A percentile compares a stretch with the other conserved stretches of the same genome.
phyloP scores from a whole-genome alignment of 2,888 invertebrate species.

The Rhyacophila evoluta region DNA sequence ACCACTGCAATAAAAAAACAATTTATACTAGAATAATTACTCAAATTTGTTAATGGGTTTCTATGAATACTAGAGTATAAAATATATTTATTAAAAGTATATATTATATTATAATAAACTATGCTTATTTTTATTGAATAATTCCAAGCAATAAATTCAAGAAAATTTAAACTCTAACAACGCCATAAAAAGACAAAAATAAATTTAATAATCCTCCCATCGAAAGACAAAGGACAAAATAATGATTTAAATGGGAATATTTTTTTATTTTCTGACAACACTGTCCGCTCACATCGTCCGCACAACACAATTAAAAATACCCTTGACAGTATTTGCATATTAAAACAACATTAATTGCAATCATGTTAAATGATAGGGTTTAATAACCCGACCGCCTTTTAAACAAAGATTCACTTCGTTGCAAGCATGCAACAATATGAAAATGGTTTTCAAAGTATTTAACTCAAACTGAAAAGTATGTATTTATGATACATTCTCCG shows the following conservation, averaged over 20 bases:
- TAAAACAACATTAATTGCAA: slow-evolving; percentile 8
- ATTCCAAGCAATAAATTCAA: neutral
- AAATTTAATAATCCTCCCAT: neutral
- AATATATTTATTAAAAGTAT: too few species aligned
- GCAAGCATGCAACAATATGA: too few species aligned
- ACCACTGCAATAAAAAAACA: too few species aligned
- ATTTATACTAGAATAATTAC: too few species aligned
- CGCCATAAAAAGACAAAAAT: neutral
- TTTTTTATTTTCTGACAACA: neutral
- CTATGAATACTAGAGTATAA: too few species aligned
- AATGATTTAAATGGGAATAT: neutral
- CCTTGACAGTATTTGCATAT: neutral
- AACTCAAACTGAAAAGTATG: too few species aligned
- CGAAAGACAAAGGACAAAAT: neutral
- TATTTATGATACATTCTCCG: too few species aligned
- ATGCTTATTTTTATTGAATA: neutral
- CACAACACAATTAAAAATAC: neutral
- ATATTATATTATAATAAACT: too few species aligned
- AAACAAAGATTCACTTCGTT: neutral
- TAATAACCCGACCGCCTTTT: neutral
- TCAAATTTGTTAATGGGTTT: too few species aligned
- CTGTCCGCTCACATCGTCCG: neutral
- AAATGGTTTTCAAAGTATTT: too few species aligned
- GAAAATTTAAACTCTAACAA: neutral
- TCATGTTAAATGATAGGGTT: neutral